Evolutionary conservation across 1,140 invertebrate species (phyloP).

Genomic region (Pseudomyrmex flavicornis): DNA sequence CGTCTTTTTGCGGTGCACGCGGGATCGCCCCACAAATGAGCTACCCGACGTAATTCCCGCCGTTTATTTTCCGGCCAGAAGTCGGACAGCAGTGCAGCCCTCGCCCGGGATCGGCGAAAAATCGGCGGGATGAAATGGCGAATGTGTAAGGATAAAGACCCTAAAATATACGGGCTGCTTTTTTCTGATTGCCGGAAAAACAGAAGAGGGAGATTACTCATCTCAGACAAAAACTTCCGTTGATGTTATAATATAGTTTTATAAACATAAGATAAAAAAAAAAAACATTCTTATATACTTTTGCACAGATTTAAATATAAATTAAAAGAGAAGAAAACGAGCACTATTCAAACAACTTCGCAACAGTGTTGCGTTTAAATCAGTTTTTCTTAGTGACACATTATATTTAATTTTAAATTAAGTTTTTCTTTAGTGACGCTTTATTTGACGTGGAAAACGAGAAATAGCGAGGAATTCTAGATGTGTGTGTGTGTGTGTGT

Average conservation of each 20-base stretch:
- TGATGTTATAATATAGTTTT: background rate
- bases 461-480: no score
- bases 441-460: no score
- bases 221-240: background rate
- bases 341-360: no score
- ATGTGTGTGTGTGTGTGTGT: no score
- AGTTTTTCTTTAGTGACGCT: no score
- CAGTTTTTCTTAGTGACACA: no score
- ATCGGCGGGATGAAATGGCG: constrained; percentile 21
- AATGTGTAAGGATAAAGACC: constrained; percentile 10
- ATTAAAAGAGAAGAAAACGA: no score
- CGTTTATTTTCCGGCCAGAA: constrained; percentile 10
- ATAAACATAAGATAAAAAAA: background rate
- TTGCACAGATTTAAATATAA: no score
- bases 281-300: background rate
- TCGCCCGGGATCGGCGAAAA: background rate
- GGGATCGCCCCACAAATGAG: constrained; percentile 45
- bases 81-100: background rate
- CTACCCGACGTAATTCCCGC: constrained; percentile 40
- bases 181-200: background rate
- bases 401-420: no score
- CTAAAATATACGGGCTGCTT: background rate
- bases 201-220: background rate
- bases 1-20: background rate
- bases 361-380: no score